phyloP scores from a whole-genome alignment of 1,140 invertebrate species.

The Palaemon carinicauda region DNA sequence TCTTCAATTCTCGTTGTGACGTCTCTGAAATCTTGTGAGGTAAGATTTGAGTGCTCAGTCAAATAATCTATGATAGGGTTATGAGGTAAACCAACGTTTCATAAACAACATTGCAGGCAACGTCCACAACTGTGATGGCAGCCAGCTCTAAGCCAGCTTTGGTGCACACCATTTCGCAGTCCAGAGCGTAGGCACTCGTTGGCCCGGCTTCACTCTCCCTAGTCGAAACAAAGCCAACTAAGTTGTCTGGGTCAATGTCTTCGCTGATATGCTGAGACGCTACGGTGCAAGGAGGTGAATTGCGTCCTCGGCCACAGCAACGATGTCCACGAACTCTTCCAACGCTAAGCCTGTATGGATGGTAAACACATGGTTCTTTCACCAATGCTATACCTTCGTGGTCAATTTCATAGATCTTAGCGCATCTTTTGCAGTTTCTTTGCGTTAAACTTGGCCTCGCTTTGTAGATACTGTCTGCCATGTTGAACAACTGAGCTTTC shows the following conservation, averaged over 20 bases:
- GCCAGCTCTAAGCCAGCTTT: slow-evolving; percentile 81
- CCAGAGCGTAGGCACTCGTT: slow-evolving; percentile 76
- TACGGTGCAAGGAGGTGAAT: background rate
- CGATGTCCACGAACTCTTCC: too few species aligned
- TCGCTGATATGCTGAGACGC: background rate
- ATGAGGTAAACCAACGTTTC: slow-evolving; percentile 80
- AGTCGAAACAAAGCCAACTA: background rate
- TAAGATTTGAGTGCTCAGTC: slow-evolving; percentile 70
- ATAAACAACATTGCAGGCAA: slow-evolving; percentile 78
- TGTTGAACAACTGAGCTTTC: too few species aligned
- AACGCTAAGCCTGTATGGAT: too few species aligned
- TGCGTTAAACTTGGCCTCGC: too few species aligned
- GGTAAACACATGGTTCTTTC: too few species aligned
- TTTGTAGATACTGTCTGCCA: too few species aligned
- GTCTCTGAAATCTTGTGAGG: slow-evolving; percentile 59
- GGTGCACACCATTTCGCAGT: slow-evolving; percentile 95
- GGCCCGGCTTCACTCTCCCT: background rate
- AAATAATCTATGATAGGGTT: slow-evolving; percentile 83
- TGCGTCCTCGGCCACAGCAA: too few species aligned
- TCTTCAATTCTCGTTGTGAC: slow-evolving; percentile 62
- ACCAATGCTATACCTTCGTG: too few species aligned
- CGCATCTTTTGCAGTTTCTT: too few species aligned
- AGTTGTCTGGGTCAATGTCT: background rate
- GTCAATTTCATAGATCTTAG: too few species aligned
- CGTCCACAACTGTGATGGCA: slow-evolving; percentile 80